These are phyloP conservation scores for Cloeon dipterum DNA, from an alignment of 2,888 invertebrate species.

Conservation along the genomic window DNA sequence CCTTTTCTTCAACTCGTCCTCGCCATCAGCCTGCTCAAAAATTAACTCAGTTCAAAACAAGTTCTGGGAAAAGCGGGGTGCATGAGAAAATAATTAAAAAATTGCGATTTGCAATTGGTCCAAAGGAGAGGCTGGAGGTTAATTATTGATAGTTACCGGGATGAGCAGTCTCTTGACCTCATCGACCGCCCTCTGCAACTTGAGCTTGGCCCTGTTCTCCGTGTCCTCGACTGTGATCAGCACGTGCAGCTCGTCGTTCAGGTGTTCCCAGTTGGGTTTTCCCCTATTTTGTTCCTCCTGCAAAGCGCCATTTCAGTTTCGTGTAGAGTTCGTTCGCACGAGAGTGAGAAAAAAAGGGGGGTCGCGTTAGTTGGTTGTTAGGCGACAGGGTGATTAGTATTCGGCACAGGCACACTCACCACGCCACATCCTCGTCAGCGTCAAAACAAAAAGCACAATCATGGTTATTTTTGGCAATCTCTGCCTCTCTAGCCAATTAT, in stretches of 20 bases:
- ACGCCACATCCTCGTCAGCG: too few relatives aligned
- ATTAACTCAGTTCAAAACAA: background rate
- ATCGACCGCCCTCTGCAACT: constrained; percentile 86
- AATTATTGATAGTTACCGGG: constrained; percentile 41
- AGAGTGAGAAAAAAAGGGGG: too few relatives aligned
- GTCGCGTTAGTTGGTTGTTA: too few relatives aligned
- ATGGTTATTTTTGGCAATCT: too few relatives aligned
- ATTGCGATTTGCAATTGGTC: background rate
- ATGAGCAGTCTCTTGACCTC: constrained; percentile 95
- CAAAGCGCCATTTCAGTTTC: too few relatives aligned
- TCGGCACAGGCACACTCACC: too few relatives aligned
- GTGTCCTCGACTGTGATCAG: constrained; percentile 97
- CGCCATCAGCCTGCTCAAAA: constrained; percentile 81
- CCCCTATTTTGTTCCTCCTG: constrained; percentile 99
- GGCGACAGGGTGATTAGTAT: too few relatives aligned
- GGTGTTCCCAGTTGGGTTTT: constrained; percentile 99
- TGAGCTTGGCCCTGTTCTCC: constrained; percentile 85
- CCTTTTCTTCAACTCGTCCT: constrained; percentile 98
- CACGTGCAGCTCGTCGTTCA: constrained; percentile 96
- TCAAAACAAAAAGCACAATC: too few relatives aligned
- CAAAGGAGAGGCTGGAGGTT: background rate
- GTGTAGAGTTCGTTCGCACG: too few relatives aligned
- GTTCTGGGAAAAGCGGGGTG: too few relatives aligned
- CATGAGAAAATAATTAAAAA: too few relatives aligned
- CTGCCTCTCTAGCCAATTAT: too few relatives aligned